phyloP scores from a whole-genome alignment of 2,113 vertebrate species.

The Xiphophorus maculatus region DNA sequence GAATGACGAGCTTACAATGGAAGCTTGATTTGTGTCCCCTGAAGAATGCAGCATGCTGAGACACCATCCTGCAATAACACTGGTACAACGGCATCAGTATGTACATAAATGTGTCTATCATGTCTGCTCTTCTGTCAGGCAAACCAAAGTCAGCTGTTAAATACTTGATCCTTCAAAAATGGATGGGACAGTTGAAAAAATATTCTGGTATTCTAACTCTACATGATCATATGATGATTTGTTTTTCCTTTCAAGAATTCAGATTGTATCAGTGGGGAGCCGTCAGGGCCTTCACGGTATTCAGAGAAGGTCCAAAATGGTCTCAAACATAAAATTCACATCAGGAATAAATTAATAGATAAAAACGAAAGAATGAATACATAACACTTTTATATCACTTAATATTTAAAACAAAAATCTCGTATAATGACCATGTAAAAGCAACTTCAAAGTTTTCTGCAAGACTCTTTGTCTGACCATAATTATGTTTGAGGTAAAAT shows the following conservation, averaged over 20 bases:
- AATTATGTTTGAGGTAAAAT: too few relatives aligned
- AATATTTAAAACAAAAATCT: background rate
- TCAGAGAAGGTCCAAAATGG: background rate
- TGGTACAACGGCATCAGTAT: conserved; percentile 50
- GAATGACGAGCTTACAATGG: conserved; percentile 65
- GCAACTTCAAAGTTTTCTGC: background rate
- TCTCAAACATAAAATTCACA: background rate
- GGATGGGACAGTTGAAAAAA: background rate
- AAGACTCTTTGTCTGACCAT: too few relatives aligned
- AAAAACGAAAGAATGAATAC: background rate
- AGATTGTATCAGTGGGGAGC: background rate
- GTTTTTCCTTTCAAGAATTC: background rate
- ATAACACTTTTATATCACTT: background rate
- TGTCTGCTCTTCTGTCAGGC: conserved; percentile 33
- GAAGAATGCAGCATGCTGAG: conserved; percentile 60
- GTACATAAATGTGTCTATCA: conserved; percentile 48
- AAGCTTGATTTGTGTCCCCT: conserved; percentile 67
- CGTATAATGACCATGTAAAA: background rate
- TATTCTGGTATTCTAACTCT: background rate
- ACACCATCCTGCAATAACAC: conserved; percentile 56
- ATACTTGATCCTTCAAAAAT: background rate
- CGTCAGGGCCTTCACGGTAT: background rate
- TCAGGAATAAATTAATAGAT: background rate
- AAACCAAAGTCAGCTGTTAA: conserved; percentile 22
- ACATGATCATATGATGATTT: background rate